Evolutionary conservation across 1,140 invertebrate genomes (phyloP).

Genomic region (Chrysopa pallens): DNA sequence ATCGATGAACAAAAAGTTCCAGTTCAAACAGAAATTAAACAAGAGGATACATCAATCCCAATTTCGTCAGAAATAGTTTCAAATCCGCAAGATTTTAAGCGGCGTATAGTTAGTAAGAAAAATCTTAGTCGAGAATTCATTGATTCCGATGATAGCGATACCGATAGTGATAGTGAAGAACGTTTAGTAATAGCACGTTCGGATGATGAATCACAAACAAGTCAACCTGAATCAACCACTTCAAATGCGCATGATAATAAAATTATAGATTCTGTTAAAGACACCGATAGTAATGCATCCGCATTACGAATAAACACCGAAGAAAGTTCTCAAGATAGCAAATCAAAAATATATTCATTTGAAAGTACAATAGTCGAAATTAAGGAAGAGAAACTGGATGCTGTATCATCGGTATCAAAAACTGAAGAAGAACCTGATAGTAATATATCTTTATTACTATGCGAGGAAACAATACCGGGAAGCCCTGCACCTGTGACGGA

Average conservation of each 20-base stretch:
- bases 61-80: background rate
- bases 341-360: background rate
- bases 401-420: slow-evolving; percentile 9
- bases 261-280: background rate
- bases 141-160: slow-evolving; percentile 31
- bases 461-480: slow-evolving; percentile 75
- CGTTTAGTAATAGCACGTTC: slow-evolving; percentile 33
- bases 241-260: background rate
- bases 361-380: background rate
- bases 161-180: slow-evolving; percentile 47
- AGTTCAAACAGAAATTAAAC: slow-evolving; percentile 7
- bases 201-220: slow-evolving; percentile 16
- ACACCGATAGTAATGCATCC: background rate
- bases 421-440: slow-evolving; percentile 7
- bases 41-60: background rate
- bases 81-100: slow-evolving; percentile 9
- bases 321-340: background rate
- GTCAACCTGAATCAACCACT: slow-evolving; percentile 4
- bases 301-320: background rate
- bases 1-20: background rate
- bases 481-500: slow-evolving; percentile 50
- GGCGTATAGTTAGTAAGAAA: slow-evolving; percentile 15
- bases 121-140: slow-evolving; percentile 25
- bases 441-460: slow-evolving; percentile 40
- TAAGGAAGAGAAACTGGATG: background rate